Conservation (phyloP, 1,140 invertebrate genomes). For the Brachionus rotundiformis region DNA sequence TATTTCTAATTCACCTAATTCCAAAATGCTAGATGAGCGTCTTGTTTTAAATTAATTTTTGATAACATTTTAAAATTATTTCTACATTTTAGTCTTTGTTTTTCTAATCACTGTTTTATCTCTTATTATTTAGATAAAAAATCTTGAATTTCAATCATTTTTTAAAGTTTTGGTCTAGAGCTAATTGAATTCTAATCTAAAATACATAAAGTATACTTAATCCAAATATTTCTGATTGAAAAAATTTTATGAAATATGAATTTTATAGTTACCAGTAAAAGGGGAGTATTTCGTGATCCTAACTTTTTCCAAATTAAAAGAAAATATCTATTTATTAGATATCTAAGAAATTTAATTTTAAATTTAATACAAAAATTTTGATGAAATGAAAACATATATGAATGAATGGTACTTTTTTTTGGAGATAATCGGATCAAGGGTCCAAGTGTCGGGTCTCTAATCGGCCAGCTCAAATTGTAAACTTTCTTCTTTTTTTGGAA, state of each 20-base stretch:
- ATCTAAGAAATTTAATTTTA: too few species aligned
- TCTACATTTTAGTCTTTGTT: background rate
- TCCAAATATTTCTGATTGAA: too few species aligned
- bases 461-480: background rate
- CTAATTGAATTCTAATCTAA: background rate
- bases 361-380: too few species aligned
- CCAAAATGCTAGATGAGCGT: background rate
- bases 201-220: too few species aligned
- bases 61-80: background rate
- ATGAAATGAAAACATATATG: too few species aligned
- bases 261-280: too few species aligned
- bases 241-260: too few species aligned
- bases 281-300: too few species aligned
- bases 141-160: background rate
- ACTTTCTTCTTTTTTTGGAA: too few species aligned
- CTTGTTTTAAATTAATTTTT: background rate
- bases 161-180: background rate
- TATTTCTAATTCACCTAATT: background rate
- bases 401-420: background rate
- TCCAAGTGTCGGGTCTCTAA: background rate
- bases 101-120: background rate
- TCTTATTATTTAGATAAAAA: background rate
- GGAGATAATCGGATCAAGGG: background rate
- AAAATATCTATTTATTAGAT: too few species aligned
- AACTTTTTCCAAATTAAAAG: too few species aligned